phyloP scores from a whole-genome alignment of 2,888 invertebrate genomes.

The Agrotis exclamationis region DNA sequence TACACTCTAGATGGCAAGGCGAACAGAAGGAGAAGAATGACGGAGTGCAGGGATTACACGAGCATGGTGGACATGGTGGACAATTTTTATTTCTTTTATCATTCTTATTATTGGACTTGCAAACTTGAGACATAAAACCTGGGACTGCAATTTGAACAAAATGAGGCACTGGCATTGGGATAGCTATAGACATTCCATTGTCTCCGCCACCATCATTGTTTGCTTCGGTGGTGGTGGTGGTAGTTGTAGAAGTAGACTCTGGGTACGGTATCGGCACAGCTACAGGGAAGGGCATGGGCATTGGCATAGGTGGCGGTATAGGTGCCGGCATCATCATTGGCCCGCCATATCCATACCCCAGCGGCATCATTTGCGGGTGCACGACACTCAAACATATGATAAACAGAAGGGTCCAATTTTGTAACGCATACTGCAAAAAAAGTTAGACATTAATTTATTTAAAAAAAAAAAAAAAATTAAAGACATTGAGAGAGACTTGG shows the following conservation, averaged over 20 bases:
- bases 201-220: background rate
- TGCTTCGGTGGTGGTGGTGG: slow-evolving; percentile 15
- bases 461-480: no score
- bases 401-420: slow-evolving; percentile 60
- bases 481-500: background rate
- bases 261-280: slow-evolving; percentile 49
- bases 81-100: slow-evolving; percentile 64
- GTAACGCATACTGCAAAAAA: slow-evolving; percentile 60
- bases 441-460: background rate
- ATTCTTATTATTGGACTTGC: slow-evolving; percentile 28
- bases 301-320: slow-evolving; percentile 42
- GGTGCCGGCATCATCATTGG: slow-evolving; percentile 55
- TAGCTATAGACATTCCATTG: slow-evolving; percentile 29
- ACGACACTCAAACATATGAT: slow-evolving; percentile 54
- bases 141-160: slow-evolving; percentile 74
- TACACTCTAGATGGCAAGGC: slow-evolving; percentile 81
- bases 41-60: slow-evolving; percentile 83
- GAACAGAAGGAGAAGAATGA: slow-evolving; percentile 84
- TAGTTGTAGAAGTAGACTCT: slow-evolving; percentile 52
- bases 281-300: slow-evolving; percentile 57
- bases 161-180: slow-evolving; percentile 48
- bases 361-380: slow-evolving; percentile 64
- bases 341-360: slow-evolving; percentile 53
- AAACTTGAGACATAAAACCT: slow-evolving; percentile 62
- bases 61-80: slow-evolving; percentile 84